Evolutionary conservation across 2,797 vertebrate species (phyloP).

Genomic region (Dipus sagitta): DNA sequence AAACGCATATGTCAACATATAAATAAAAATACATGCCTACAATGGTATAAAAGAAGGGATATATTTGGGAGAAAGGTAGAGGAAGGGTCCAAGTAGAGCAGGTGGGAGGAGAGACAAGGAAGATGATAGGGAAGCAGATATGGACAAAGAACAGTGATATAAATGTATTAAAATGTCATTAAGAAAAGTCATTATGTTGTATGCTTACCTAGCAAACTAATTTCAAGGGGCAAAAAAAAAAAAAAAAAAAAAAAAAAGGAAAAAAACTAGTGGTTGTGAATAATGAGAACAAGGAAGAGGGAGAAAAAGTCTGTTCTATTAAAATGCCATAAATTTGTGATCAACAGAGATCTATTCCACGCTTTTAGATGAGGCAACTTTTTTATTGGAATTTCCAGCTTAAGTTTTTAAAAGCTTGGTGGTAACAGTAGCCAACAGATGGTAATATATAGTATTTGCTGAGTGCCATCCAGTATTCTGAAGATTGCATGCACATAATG

Average conservation of each 20-base stretch:
- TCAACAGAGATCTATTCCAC: not conserved
- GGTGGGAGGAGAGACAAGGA: not conserved
- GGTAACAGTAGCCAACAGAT: not conserved
- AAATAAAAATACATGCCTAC: too few species aligned
- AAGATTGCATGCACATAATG: not conserved
- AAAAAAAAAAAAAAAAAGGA: too few species aligned
- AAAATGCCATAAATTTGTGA: not conserved
- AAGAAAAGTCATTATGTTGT: not conserved
- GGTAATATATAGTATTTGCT: not conserved
- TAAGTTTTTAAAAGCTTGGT: not conserved
- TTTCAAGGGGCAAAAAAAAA: too few species aligned
- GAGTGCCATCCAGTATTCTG: not conserved
- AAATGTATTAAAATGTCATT: not conserved
- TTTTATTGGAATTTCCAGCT: not conserved
- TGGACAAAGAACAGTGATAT: not conserved
- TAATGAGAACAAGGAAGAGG: not conserved
- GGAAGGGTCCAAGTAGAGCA: too few species aligned
- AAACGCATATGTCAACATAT: too few species aligned
- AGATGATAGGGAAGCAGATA: not conserved
- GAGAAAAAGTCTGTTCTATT: slow-evolving; percentile 3
- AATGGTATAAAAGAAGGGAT: too few species aligned
- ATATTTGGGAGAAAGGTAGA: too few species aligned
- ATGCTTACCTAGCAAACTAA: too few species aligned
- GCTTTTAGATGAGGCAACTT: not conserved
- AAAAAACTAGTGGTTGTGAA: not conserved